A percentile compares a stretch with the other conserved stretches of the same genome.
phyloP scores from a whole-genome alignment of 2,113 vertebrate species.

The Turdus rufiventris region DNA sequence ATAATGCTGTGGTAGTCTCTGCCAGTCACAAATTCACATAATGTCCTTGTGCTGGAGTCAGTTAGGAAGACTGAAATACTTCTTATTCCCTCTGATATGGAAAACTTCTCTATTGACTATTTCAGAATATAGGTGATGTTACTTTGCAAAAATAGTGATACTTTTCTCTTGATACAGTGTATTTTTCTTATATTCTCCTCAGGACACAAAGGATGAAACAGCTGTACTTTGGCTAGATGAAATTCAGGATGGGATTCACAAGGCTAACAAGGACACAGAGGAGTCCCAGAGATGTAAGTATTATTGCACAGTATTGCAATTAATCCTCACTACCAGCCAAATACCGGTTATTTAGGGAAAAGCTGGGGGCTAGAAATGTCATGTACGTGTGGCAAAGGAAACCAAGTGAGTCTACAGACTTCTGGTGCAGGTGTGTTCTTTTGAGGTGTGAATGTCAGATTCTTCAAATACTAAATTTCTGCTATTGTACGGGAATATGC shows the following conservation, averaged over 20 bases:
- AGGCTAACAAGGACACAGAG: constrained; percentile 87
- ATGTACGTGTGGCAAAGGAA: neutral
- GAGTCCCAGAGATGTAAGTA: constrained; percentile 88
- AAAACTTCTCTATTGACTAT: neutral
- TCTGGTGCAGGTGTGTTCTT: neutral
- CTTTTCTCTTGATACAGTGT: neutral
- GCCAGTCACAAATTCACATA: neutral
- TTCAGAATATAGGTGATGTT: neutral
- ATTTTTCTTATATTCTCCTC: neutral
- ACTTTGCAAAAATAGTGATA: neutral
- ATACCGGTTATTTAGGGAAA: neutral
- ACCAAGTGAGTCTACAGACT: neutral
- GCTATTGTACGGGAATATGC: neutral
- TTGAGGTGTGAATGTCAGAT: neutral
- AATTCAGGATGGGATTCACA: constrained; percentile 89
- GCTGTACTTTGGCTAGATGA: constrained; percentile 97
- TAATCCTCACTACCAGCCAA: neutral
- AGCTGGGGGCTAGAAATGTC: neutral
- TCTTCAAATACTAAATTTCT: neutral
- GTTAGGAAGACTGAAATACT: neutral
- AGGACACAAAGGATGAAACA: constrained; percentile 94
- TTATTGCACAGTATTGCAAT: neutral
- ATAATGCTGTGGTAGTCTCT: neutral
- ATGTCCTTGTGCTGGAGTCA: neutral
- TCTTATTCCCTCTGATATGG: neutral